Base-by-base conservation (phyloP, 2,113 vertebrate genomes). In the Dipodomys spectabilis region DNA sequence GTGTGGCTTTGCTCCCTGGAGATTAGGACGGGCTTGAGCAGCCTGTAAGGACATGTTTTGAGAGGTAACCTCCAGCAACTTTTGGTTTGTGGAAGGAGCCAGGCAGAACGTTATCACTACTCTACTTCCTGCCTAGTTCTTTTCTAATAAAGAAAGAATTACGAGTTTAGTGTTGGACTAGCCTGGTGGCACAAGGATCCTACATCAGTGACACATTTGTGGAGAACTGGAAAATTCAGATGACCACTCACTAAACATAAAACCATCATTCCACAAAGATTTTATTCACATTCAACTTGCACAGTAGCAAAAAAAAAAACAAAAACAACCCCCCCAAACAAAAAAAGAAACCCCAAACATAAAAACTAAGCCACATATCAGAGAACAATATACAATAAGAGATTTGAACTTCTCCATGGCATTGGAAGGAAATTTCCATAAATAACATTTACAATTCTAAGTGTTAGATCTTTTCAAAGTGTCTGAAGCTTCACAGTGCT, bases 231-330 rank as follows among this genome's bases (percentile, higher is more conserved):
- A 95, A 96, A 95, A 88, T 97, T 90, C 96, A 95, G 53, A 82
- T 87, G 74, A 95, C 74, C 97, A 97, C 74, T 97, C 96, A 95
- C 97, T 97, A 97, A 96, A 97, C 97, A 97, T 97, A 95, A 97
- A 96, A 97, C 93, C 74, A 97, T 97, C 94, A 98, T 97, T 97
- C 97, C 96, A 97, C 96, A 97, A 97, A 97, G 91, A 95, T 98
- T 97, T 97, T 97, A 97, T 98, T 98, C 93, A 97, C 97, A 98
- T 96, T 95, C 96, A 97, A 97, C 96, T 96, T 97, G 95, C 97
- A 97, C 96, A 98, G 96, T 90, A 96, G 96, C 92, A 97, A 97
- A 91, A 92, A 93, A 93, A 88, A 75, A 88, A 72, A 72, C 71
- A 86, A 86, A 92, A 69, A 68, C 90, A 92, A 95, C 84, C 85